Evolutionary conservation across 1,140 invertebrate genomes (phyloP).

Genomic region (Harpegnathos saltator): DNA sequence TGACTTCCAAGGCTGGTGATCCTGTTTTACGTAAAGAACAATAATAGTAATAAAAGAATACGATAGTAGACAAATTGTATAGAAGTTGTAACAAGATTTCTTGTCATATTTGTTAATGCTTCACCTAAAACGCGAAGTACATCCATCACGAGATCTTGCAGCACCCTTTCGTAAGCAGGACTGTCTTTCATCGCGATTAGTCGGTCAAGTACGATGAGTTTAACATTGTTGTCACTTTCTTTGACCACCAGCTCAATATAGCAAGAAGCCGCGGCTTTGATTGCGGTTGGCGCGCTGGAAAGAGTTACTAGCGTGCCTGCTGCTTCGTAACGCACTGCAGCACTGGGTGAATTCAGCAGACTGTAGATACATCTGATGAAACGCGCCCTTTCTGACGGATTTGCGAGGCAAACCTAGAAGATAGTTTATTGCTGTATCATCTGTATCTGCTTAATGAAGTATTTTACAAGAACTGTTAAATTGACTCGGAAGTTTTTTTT

Average conservation of each 20-base stretch:
- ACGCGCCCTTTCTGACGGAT: constrained; percentile 97
- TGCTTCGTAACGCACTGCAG: constrained; percentile 99
- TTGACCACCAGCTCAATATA: constrained; percentile 99
- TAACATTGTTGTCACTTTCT: constrained; percentile 99
- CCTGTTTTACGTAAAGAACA: constrained; percentile 62
- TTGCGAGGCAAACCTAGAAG: constrained; percentile 95
- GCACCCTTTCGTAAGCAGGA: constrained; percentile 95
- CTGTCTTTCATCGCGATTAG: constrained; percentile 95
- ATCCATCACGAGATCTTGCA: constrained; percentile 99
- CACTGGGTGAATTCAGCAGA: constrained; percentile 97
- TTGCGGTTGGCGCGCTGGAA: constrained; percentile 97
- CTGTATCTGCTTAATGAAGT: too few species aligned
- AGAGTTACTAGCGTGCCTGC: constrained; percentile 99
- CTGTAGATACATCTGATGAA: constrained; percentile 99
- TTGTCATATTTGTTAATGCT: background rate
- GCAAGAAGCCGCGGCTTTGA: constrained; percentile 98
- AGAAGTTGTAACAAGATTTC: background rate
- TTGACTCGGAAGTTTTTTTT: too few species aligned
- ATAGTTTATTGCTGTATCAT: background rate
- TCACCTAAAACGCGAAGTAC: constrained; percentile 96
- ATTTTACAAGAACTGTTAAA: too few species aligned
- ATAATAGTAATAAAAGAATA: background rate
- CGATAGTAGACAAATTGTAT: background rate
- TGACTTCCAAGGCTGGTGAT: constrained; percentile 97
- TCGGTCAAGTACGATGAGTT: constrained; percentile 98